phyloP scores from a whole-genome alignment of 2,888 invertebrate species.

The Nasonia oneida region DNA sequence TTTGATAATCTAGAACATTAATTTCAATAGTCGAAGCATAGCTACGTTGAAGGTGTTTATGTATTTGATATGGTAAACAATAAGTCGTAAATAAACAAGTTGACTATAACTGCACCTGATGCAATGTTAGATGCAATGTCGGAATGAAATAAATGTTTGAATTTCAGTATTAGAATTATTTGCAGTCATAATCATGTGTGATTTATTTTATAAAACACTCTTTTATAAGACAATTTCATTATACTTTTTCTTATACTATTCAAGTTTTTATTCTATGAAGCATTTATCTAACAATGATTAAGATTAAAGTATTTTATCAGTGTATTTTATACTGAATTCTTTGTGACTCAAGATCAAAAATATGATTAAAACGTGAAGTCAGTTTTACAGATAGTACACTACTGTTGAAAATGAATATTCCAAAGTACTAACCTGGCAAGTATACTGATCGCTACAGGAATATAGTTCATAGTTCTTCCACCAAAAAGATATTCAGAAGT shows the following conservation, averaged over 20 bases:
- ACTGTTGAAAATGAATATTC: neutral
- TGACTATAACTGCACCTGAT: neutral
- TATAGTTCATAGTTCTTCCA: slow-evolving; percentile 85
- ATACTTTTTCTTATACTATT: too few species aligned
- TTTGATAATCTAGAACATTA: neutral
- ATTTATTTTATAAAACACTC: neutral
- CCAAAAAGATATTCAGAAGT: slow-evolving; percentile 87
- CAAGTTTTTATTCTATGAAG: too few species aligned
- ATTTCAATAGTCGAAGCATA: neutral
- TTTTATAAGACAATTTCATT: neutral
- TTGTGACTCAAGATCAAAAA: neutral
- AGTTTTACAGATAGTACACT: neutral
- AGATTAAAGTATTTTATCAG: too few species aligned
- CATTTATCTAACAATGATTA: too few species aligned
- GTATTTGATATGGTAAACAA: neutral
- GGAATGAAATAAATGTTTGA: neutral
- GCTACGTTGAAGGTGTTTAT: neutral
- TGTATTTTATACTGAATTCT: too few species aligned
- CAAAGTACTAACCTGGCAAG: slow-evolving; percentile 83
- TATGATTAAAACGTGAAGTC: too few species aligned
- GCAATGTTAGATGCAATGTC: neutral
- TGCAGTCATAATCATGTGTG: neutral
- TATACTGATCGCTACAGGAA: slow-evolving; percentile 87
- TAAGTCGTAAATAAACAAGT: neutral
- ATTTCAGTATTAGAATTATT: neutral